Evolutionary conservation across 2,888 invertebrate genomes (phyloP), one percentile per base, ranked within the genome.

Genomic region (Plagodis pulveraria): DNA sequence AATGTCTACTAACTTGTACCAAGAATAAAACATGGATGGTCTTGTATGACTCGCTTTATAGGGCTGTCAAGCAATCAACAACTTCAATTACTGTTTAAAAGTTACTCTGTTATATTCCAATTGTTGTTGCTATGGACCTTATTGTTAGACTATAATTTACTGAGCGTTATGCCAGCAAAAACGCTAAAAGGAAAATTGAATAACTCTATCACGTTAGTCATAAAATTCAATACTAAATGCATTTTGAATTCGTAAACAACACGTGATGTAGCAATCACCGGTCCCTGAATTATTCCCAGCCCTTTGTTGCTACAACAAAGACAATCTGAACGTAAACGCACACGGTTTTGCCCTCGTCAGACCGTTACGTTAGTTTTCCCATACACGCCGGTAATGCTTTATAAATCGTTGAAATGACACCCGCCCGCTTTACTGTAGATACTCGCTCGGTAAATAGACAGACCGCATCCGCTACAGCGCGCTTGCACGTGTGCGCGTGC

Each of bases 391-490:
- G 66, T 68, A 60, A 60, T 60, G 47, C 45, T 50, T 74, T 73
- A 73, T 74, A 76, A 73, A 74, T 75, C 67, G 70, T 72, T 69
- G 69, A 72, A 70, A 72, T 70, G 74, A 74, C 72, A 72, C 67
- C 67, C 68, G 56, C 56, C 51, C 51, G 47, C 46, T 12, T 51
- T 71, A 68, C 46, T 12, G 54, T 71, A 68, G 67, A 72, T 74
- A 74, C 72, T 73, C 64, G 40, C 63, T 69, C 66, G 66, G 76
- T 73, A 75, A 74, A 78, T 74, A 74, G 76, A 74, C 73, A 68
- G 74, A 77, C 80, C 80, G 78, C 85, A 87, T 87, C 86, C 88
- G 87, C 81, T 81, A 79, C 62, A 10, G 10, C 41, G n/a, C 11
- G 46, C 50, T 38, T 61, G 50, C 58, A 64, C 57, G 60, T 65